Base-by-base conservation (phyloP, 1,140 invertebrate genomes). In the Panagrolaimus sp. region DNA sequence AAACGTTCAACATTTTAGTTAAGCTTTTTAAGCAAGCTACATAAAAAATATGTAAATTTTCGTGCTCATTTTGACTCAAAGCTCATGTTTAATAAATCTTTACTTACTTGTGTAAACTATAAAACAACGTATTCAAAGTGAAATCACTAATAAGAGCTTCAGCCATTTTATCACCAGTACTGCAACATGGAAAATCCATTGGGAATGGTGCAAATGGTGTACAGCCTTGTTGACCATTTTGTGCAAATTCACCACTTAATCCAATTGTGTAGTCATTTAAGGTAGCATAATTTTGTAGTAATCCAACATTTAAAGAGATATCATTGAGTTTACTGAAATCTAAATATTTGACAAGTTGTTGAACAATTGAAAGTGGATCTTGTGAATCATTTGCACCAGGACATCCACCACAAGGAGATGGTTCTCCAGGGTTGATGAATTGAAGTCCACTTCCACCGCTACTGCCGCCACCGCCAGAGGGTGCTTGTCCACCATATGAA, bases 181-280 rank as follows among this genome's bases (percentile, higher is more conserved):
- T n/a, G n/a, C 57, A 53, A 46, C 45, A 63, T 16, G 80, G 80
- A 65, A 82, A 82, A 61, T 78, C 66, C 71, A 79, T 81, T 13
- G 80, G 80, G 72, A 82, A 81, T 20, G 80, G 65, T 31, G 79
- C 78, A 46, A 82, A 82, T 43, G 80, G 80, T 57, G 81, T 83
- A 53, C 80, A 70, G 9, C 78, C 77, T 38, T 38, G 25, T 38
- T 38, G 31, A 11, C 20, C 80, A 38, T 61, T 38, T 46, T 73
- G 77, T 57, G 51, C 64, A 65, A 81, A 81, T 65, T 83, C 79
- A 13, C 79, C 79, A 27, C 76, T 81, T 3, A 81, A 16, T 44
- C 83, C 79, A 45, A 81, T 71, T 14, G 81, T 82, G 44, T 67
- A 83, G 67, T 81, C 79, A 43, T 81, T 77, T n/a, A 38, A 66